These are phyloP conservation scores for Patagioenas fasciata DNA, from an alignment of 2,113 vertebrate species.

Conservation along the genomic window DNA sequence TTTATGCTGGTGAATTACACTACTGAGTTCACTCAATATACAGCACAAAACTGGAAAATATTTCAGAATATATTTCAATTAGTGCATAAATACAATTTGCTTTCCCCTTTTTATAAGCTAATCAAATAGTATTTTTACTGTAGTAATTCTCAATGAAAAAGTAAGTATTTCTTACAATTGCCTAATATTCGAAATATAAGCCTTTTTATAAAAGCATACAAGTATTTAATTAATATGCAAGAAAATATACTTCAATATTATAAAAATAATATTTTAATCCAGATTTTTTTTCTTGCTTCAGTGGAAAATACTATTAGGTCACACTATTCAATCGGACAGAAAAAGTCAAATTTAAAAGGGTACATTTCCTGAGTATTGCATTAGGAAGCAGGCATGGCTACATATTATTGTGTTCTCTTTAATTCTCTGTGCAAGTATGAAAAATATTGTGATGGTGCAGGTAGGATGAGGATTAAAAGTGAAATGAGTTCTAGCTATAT, in stretches of 20 bases:
- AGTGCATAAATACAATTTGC: background rate
- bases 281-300: background rate
- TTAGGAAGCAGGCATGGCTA: background rate
- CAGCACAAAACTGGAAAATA: background rate
- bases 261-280: background rate
- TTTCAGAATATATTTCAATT: conserved; percentile 4
- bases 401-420: background rate
- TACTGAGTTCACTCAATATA: background rate
- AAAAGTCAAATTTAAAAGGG: background rate
- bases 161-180: background rate
- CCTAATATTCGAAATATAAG: background rate
- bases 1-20: background rate
- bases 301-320: background rate
- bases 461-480: background rate
- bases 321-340: background rate
- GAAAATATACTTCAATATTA: background rate
- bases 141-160: background rate
- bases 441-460: background rate
- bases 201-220: background rate
- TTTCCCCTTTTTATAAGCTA: background rate
- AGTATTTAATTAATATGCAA: background rate
- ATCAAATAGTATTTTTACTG: background rate
- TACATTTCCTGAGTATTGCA: background rate
- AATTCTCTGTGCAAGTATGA: background rate
- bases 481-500: background rate